Conservation (phyloP, 2,113 vertebrate species). For the Dipodomys ordii region DNA sequence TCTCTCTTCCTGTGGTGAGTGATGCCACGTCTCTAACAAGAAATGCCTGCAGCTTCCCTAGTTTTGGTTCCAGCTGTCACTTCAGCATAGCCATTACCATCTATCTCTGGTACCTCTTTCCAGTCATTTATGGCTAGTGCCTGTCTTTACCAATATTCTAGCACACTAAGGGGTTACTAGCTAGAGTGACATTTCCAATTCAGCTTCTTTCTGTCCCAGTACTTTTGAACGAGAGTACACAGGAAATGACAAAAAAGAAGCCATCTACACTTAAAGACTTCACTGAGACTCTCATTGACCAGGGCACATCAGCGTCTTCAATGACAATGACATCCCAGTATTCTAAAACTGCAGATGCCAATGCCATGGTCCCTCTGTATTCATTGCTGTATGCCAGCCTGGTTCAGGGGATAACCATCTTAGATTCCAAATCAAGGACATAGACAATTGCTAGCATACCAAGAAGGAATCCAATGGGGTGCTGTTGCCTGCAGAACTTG, state of each 20-base stretch:
- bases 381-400: neutral
- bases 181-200: conserved; percentile 12
- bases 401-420: neutral
- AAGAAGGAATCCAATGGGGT: too few relatives aligned
- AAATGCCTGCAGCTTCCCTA: conserved; percentile 41
- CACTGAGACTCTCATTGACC: conserved; percentile 23
- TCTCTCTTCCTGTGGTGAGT: conserved; percentile 38
- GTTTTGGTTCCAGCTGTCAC: neutral
- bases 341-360: neutral
- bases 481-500: too few relatives aligned
- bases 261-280: neutral
- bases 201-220: neutral
- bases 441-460: conserved; percentile 6
- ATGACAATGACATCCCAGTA: neutral
- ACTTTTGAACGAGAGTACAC: neutral
- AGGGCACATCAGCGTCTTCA: neutral
- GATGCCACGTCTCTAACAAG: neutral
- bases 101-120: neutral
- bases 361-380: neutral
- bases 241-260: neutral
- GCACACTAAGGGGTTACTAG: neutral
- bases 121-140: conserved; percentile 19
- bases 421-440: neutral
- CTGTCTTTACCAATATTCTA: conserved; percentile 52
- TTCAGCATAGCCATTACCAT: conserved; percentile 35